phyloP scores from a whole-genome alignment of 2,888 invertebrate genomes.

The Anaspis maculata region DNA sequence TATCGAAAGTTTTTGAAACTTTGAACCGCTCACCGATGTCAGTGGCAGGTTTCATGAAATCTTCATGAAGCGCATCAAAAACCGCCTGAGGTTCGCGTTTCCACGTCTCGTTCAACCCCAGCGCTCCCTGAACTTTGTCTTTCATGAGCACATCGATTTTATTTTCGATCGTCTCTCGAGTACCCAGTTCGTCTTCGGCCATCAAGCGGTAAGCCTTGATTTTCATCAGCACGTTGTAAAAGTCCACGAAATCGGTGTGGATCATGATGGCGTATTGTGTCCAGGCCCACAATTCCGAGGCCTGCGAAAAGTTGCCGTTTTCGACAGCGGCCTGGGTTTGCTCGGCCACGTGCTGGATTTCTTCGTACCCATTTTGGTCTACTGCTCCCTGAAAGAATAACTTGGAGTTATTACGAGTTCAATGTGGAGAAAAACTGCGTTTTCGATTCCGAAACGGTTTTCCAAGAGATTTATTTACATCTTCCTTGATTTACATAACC shows the following conservation, averaged over 20 bases:
- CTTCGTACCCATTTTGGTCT: conserved; percentile 55
- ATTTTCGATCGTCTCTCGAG: background rate
- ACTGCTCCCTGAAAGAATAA: conserved; percentile 49
- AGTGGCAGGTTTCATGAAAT: conserved; percentile 67
- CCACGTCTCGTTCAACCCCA: conserved; percentile 49
- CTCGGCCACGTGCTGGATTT: conserved; percentile 42
- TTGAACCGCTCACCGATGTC: conserved; percentile 52
- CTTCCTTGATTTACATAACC: too few relatives aligned
- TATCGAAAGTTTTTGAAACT: too few relatives aligned
- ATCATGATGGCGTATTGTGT: conserved; percentile 7
- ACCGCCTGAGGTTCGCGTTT: conserved; percentile 46
- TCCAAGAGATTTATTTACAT: too few relatives aligned
- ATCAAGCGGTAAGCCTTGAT: conserved; percentile 1
- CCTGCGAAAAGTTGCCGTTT: background rate
- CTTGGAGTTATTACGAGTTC: too few relatives aligned
- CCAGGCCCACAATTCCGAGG: background rate
- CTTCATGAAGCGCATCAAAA: conserved; percentile 50
- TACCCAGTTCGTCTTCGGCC: background rate
- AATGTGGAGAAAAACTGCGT: too few relatives aligned
- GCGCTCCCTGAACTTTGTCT: conserved; percentile 54
- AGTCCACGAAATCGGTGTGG: conserved; percentile 15
- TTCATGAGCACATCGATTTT: conserved; percentile 57
- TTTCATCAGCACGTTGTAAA: conserved; percentile 23
- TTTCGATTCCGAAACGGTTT: too few relatives aligned
- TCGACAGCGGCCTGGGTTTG: background rate